phyloP scores from a whole-genome alignment of 2,113 vertebrate species.

The Shinisaurus crocodilurus region DNA sequence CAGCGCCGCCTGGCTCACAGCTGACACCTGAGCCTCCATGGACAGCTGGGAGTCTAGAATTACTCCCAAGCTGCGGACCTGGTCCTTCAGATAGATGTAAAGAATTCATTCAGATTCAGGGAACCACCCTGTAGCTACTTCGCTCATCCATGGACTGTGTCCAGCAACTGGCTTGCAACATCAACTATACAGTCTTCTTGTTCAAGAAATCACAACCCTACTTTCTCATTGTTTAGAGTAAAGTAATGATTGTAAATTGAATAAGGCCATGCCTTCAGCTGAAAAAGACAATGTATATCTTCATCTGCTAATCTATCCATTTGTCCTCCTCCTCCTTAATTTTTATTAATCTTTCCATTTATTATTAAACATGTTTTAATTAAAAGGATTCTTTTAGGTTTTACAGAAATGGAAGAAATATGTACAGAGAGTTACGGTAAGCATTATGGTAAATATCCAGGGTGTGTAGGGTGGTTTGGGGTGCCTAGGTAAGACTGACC shows the following conservation, averaged over 20 bases:
- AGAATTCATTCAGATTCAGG: neutral
- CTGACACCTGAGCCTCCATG: too few relatives aligned
- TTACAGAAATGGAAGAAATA: neutral
- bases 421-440: neutral
- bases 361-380: neutral
- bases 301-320: neutral
- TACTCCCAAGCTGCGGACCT: too few relatives aligned
- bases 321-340: too few relatives aligned
- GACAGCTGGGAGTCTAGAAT: too few relatives aligned
- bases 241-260: neutral
- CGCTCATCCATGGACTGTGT: neutral
- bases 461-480: neutral
- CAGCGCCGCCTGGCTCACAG: too few relatives aligned
- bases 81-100: neutral
- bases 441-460: neutral
- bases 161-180: too few relatives aligned
- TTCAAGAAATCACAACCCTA: neutral
- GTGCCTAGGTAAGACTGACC: neutral
- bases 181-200: neutral
- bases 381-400: neutral
- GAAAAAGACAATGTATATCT: neutral
- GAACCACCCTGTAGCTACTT: neutral
- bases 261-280: neutral
- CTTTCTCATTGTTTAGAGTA: neutral
- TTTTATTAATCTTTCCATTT: too few relatives aligned